These are phyloP conservation scores for Agrilus mali DNA, from an alignment of 2,888 invertebrate species.

Conservation along the genomic window DNA sequence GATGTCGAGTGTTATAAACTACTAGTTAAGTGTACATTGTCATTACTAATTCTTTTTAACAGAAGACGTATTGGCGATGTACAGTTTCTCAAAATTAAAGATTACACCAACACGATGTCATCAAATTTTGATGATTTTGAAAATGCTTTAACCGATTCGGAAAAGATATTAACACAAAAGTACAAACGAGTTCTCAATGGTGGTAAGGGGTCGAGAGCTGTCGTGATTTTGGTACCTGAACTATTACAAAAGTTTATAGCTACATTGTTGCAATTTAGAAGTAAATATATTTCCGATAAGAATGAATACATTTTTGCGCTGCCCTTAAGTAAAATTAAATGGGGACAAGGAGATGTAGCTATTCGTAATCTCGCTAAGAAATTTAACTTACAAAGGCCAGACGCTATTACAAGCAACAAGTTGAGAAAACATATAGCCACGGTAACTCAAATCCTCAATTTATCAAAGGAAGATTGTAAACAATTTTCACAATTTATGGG, in stretches of 20 bases:
- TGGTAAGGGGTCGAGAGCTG: conserved; percentile 19
- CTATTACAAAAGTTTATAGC: conserved; percentile 14
- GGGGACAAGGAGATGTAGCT: conserved; percentile 19
- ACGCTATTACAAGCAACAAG: conserved; percentile 15
- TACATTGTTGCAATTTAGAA: conserved; percentile 14
- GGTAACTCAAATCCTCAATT: conserved; percentile 15
- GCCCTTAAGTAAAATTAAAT: conserved; percentile 15
- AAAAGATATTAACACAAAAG: conserved; percentile 12
- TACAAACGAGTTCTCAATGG: conserved; percentile 19
- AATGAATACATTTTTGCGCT: conserved; percentile 20
- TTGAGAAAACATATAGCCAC: conserved; percentile 19
- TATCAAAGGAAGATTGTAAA: conserved; percentile 4
- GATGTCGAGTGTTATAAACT: conserved; percentile 7
- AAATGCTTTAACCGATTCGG: conserved; percentile 6
- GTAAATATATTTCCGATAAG: conserved; percentile 16
- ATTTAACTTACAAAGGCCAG: conserved; percentile 13
- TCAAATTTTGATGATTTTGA: conserved; percentile 9
- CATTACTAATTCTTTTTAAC: conserved; percentile 12
- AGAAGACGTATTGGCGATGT: conserved; percentile 11
- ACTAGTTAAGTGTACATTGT: conserved; percentile 5
- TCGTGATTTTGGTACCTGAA: conserved; percentile 19
- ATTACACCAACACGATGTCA: conserved; percentile 7
- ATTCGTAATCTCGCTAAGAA: conserved; percentile 14
- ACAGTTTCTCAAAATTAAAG: conserved; percentile 12
- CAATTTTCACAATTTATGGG: conserved; percentile 10